These are phyloP conservation scores for Tanytarsus gracilentus DNA, from an alignment of 2,888 invertebrate species.

Conservation along the genomic window DNA sequence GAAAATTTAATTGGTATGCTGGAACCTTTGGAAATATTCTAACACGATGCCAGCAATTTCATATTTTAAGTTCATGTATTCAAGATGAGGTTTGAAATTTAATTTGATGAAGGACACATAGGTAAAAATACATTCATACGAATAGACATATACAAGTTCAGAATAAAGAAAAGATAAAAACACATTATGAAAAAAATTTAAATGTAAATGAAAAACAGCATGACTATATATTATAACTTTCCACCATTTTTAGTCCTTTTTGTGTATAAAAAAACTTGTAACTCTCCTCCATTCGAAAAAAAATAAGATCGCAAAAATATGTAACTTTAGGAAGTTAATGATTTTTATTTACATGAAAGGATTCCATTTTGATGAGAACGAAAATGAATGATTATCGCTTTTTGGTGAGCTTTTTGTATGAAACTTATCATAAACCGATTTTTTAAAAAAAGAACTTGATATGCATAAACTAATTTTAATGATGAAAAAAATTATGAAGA, in stretches of 20 bases:
- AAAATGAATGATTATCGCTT: conserved; percentile 3
- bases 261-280: conserved; percentile 6
- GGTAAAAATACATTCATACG: no score
- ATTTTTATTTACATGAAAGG: not conserved
- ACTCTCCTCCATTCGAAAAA: not conserved
- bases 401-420: not conserved
- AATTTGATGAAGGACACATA: no score
- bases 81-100: no score
- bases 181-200: no score
- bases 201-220: no score
- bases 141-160: no score
- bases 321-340: not conserved
- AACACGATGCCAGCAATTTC: no score
- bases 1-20: no score
- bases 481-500: conserved; percentile 15
- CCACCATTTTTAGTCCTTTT: conserved; percentile 9
- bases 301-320: not conserved
- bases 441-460: not conserved
- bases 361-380: not conserved
- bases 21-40: no score
- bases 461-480: not conserved
- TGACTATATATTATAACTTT: no score
- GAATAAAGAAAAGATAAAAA: no score
- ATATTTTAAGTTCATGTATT: no score
- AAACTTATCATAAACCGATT: not conserved